These are phyloP conservation scores for Ceyx erithaca DNA, from an alignment of 2,797 vertebrate genomes.

Conservation along the genomic window DNA sequence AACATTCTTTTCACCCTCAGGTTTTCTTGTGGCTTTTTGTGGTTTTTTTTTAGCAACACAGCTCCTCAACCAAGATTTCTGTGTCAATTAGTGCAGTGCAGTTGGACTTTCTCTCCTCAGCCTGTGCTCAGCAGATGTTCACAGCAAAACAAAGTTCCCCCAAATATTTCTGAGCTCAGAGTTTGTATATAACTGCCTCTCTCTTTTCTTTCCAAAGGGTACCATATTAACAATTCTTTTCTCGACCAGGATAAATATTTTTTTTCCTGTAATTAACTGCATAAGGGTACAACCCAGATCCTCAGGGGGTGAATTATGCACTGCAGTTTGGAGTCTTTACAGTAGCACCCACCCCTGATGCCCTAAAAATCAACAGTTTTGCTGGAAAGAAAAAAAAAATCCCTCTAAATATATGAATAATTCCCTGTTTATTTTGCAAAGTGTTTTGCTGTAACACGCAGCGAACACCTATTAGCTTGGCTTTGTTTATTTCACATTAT, in stretches of 20 bases:
- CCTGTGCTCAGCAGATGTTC: conserved; percentile 75
- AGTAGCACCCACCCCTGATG: conserved; percentile 61
- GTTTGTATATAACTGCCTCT: conserved; percentile 74
- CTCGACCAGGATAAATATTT: conserved; percentile 84
- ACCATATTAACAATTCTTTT: conserved; percentile 83
- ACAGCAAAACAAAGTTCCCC: conserved; percentile 75
- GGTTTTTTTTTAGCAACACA: neutral
- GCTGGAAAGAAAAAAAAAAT: conserved; percentile 60
- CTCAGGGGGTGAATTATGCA: conserved; percentile 58
- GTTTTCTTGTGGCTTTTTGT: neutral
- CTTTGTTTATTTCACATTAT: conserved; percentile 67
- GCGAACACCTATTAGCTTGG: conserved; percentile 74
- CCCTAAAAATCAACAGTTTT: conserved; percentile 73
- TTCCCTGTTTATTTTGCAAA: conserved; percentile 84
- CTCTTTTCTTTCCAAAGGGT: conserved; percentile 80
- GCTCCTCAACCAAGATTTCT: conserved; percentile 18
- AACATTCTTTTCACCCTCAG: neutral
- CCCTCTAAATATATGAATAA: conserved; percentile 81
- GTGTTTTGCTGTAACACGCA: conserved; percentile 76
- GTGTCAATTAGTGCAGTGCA: conserved; percentile 45
- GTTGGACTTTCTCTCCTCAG: conserved; percentile 40
- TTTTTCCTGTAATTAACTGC: conserved; percentile 80
- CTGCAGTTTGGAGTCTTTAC: conserved; percentile 54
- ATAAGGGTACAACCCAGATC: conserved; percentile 64
- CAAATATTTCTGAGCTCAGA: conserved; percentile 77